Conservation (phyloP, 1,140 invertebrate species). For the Uloborus diversus region DNA sequence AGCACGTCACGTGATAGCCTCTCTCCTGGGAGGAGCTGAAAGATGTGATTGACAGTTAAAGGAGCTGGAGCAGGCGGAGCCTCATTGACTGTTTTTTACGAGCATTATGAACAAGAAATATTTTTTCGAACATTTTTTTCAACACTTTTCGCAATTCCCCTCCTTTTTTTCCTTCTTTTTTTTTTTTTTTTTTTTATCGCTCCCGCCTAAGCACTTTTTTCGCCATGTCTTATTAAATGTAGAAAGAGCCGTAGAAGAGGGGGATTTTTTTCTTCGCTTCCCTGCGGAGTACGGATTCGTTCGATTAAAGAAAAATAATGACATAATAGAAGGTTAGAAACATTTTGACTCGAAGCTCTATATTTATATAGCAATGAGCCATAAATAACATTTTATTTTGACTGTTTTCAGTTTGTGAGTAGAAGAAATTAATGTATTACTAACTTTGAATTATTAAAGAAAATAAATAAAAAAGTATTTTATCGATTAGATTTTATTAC, state of each 20-base stretch:
- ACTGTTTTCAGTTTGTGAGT: too few species aligned
- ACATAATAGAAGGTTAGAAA: neutral
- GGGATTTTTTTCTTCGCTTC: constrained; percentile 11
- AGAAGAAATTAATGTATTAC: too few species aligned
- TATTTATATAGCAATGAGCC: too few species aligned
- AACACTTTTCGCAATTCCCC: constrained; percentile 45
- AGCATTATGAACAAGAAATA: constrained; percentile 7
- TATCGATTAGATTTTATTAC: too few species aligned
- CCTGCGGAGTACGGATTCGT: neutral
- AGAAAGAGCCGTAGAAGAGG: constrained; percentile 27
- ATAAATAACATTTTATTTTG: too few species aligned
- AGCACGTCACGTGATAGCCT: constrained; percentile 36
- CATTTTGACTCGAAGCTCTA: too few species aligned
- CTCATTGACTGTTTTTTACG: constrained; percentile 19
- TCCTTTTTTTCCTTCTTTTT: too few species aligned
- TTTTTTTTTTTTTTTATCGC: constrained; percentile 35
- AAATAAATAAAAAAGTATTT: too few species aligned
- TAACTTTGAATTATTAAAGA: too few species aligned
- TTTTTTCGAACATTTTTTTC: constrained; percentile 7
- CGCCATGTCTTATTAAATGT: constrained; percentile 53
- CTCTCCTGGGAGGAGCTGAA: constrained; percentile 45
- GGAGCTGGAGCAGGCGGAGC: constrained; percentile 33
- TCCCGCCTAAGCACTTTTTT: constrained; percentile 41
- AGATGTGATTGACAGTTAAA: constrained; percentile 40
- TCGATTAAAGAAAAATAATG: neutral